These are phyloP conservation scores for Drosophila atripex DNA, from an alignment of 2,888 invertebrate genomes.

Conservation along the genomic window DNA sequence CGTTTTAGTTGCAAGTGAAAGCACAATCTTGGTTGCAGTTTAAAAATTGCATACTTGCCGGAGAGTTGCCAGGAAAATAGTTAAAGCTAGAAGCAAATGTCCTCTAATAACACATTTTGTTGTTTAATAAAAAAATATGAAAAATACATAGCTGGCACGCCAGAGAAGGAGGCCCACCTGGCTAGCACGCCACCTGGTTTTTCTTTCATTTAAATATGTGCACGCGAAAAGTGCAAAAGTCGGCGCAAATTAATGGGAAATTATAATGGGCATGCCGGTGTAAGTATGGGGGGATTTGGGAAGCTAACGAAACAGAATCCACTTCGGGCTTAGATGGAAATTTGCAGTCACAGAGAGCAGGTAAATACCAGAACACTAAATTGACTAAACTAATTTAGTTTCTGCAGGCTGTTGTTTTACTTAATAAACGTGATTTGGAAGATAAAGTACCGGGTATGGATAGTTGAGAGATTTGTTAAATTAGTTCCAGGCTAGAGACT, in stretches of 20 bases:
- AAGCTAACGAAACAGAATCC: slow-evolving; percentile 7
- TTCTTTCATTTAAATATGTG: slow-evolving; percentile 57
- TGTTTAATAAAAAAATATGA: slow-evolving; percentile 1
- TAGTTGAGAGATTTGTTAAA: neutral
- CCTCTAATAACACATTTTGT: slow-evolving; percentile 18
- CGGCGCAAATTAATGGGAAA: slow-evolving; percentile 68
- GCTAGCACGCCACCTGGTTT: slow-evolving; percentile 18
- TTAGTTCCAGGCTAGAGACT: too few species aligned
- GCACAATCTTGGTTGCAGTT: slow-evolving; percentile 32
- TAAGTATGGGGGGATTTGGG: slow-evolving; percentile 5
- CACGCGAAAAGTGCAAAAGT: slow-evolving; percentile 53
- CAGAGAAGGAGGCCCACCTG: slow-evolving; percentile 19
- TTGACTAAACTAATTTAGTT: neutral
- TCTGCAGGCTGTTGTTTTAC: too few species aligned
- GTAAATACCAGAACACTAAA: neutral
- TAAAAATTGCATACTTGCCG: slow-evolving; percentile 56
- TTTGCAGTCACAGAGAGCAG: slow-evolving; percentile 8
- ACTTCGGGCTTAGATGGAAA: slow-evolving; percentile 7
- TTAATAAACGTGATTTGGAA: too few species aligned
- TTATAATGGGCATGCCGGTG: slow-evolving; percentile 47
- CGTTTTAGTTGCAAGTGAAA: slow-evolving; percentile 67
- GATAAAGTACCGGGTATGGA: neutral
- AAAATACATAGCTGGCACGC: slow-evolving; percentile 1
- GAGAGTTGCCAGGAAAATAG: slow-evolving; percentile 16
- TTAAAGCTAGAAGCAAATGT: slow-evolving; percentile 3